Conservation (phyloP, 2,113 vertebrate species). For the Deroptyus accipitrinus region DNA sequence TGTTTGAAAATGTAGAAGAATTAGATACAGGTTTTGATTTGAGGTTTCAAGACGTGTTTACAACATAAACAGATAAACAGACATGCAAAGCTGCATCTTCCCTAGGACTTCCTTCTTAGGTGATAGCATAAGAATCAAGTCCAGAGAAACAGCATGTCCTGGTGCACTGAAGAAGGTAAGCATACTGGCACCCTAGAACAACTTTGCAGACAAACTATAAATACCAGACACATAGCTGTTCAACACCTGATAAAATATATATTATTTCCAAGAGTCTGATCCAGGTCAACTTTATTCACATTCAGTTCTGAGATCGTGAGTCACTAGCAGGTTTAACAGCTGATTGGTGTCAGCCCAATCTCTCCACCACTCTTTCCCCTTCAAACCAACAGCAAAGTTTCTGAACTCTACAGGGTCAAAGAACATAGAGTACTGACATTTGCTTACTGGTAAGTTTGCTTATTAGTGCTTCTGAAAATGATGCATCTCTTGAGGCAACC, state of each 20-base stretch:
- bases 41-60: not conserved
- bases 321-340: not conserved
- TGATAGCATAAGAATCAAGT: not conserved
- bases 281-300: not conserved
- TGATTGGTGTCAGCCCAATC: not conserved
- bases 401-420: not conserved
- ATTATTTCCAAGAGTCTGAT: not conserved
- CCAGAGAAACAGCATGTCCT: not conserved
- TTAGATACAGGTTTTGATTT: not conserved
- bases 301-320: not conserved
- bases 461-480: not conserved
- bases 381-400: not conserved
- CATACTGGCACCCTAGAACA: not conserved
- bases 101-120: not conserved
- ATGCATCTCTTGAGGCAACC: not conserved
- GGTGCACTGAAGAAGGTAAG: not conserved
- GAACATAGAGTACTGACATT: not conserved
- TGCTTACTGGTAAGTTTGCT: not conserved
- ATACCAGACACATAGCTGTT: not conserved
- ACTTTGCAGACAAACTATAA: not conserved
- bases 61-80: not conserved
- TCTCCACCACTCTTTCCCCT: not conserved
- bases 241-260: not conserved
- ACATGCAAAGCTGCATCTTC: not conserved
- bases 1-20: not conserved